Conservation (phyloP, 2,113 vertebrate species). For the Leptobrachium leishanense region DNA sequence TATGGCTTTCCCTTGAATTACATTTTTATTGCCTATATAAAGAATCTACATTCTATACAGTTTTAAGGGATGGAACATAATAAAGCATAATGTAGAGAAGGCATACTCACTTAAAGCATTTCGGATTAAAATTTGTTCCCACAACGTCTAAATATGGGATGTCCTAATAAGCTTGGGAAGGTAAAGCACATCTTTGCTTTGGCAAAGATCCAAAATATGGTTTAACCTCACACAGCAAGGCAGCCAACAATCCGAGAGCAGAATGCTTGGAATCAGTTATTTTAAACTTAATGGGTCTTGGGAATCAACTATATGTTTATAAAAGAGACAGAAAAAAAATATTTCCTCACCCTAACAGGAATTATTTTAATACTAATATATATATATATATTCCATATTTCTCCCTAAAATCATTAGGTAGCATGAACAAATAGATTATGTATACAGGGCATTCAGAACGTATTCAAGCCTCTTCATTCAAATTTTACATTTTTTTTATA, state of each 20-base stretch:
- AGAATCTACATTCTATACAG: not conserved
- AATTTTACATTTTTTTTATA: no score
- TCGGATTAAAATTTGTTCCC: conserved; percentile 29
- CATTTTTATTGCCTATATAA: no score
- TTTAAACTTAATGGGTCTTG: conserved; percentile 35
- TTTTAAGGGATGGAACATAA: not conserved
- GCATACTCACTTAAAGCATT: conserved; percentile 6
- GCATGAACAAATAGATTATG: no score
- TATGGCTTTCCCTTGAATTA: no score
- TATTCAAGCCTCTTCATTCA: no score
- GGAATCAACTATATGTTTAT: conserved; percentile 42
- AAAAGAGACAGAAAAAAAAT: not conserved
- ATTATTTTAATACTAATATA: not conserved
- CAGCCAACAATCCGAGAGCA: conserved; percentile 32
- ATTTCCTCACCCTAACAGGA: not conserved
- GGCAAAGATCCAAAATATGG: conserved; percentile 32
- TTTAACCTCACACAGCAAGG: conserved; percentile 34
- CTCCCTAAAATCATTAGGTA: no score
- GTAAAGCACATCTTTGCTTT: conserved; percentile 44
- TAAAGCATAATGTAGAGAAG: not conserved
- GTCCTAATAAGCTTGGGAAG: conserved; percentile 43
- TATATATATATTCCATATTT: no score
- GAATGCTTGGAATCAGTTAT: conserved; percentile 32
- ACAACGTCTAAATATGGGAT: conserved; percentile 45
- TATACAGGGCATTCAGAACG: no score